Percentiles rank a stretch among this genome's conserved stretches.
phyloP scores from a whole-genome alignment of 2,113 vertebrate species.

The Eurypyga helias region DNA sequence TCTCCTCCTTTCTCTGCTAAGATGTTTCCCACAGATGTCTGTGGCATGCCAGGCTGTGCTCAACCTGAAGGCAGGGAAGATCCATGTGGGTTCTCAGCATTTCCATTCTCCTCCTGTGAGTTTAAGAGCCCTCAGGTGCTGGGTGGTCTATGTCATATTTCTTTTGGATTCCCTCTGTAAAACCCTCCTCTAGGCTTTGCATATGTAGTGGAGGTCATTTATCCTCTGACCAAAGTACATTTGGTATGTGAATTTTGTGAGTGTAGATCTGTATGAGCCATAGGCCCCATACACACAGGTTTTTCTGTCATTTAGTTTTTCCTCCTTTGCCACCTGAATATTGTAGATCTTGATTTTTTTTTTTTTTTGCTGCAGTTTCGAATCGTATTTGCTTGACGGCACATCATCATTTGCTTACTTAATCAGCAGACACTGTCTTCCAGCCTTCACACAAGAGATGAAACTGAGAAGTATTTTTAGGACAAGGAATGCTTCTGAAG shows the following conservation, averaged over 20 bases:
- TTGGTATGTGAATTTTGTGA: not conserved
- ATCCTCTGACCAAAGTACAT: not conserved
- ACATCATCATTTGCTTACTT: not conserved
- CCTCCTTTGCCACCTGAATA: not conserved
- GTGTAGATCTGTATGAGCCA: not conserved
- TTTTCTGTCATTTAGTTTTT: not conserved
- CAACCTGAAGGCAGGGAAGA: not conserved
- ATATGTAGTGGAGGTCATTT: not conserved
- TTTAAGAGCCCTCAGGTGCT: not conserved
- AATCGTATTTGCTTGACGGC: not conserved
- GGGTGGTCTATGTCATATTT: too few species aligned
- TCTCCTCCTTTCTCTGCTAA: fast-evolving
- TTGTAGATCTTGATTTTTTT: not conserved
- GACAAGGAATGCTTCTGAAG: not conserved
- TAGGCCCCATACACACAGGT: not conserved
- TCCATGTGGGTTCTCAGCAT: not conserved
- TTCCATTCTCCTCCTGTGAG: not conserved
- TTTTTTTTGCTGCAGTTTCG: not conserved
- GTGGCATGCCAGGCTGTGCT: fast-evolving
- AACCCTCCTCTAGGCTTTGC: not conserved
- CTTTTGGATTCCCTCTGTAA: not conserved
- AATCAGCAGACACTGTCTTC: not conserved
- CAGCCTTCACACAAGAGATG: not conserved
- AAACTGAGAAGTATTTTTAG: not conserved
- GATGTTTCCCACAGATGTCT: not conserved